A percentile compares a stretch with the other conserved stretches of the same genome.
These are phyloP conservation scores for Grammomys dolichurus DNA, from an alignment of 2,113 vertebrate species.

Conservation along the genomic window DNA sequence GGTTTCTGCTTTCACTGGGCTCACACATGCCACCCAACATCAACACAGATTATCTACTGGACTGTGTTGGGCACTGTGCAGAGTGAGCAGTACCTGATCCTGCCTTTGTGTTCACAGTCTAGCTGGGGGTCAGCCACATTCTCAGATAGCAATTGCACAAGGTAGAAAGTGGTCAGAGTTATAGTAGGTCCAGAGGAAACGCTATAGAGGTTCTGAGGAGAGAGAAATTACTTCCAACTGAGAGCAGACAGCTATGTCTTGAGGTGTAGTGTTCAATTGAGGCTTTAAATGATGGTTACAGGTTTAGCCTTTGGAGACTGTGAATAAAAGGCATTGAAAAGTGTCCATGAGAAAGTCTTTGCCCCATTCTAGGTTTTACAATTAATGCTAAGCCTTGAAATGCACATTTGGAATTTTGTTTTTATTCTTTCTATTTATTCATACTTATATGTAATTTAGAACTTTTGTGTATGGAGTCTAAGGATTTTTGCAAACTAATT, in stretches of 20 bases:
- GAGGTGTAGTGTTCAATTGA: background rate
- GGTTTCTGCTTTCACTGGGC: background rate
- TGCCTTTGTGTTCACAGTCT: background rate
- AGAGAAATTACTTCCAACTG: constrained; percentile 32
- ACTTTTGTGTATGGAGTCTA: background rate
- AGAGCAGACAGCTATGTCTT: background rate
- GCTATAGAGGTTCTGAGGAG: background rate
- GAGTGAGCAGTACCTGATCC: background rate
- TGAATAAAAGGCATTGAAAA: background rate
- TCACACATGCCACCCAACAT: background rate
- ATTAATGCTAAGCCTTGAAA: background rate
- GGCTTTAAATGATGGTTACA: background rate
- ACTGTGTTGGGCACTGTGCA: background rate
- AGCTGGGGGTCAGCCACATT: background rate
- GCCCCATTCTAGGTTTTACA: background rate
- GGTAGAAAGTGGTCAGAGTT: background rate
- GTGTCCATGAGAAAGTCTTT: background rate
- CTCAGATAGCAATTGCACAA: background rate
- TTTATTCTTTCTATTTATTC: background rate
- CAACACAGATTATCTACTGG: background rate
- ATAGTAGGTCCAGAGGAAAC: background rate
- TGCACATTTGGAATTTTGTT: background rate
- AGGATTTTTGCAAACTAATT: background rate
- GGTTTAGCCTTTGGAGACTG: background rate
- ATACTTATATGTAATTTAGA: background rate